Evolutionary conservation across 2,113 vertebrate genomes (phyloP).

Genomic region (Phyllostomus hastatus): DNA sequence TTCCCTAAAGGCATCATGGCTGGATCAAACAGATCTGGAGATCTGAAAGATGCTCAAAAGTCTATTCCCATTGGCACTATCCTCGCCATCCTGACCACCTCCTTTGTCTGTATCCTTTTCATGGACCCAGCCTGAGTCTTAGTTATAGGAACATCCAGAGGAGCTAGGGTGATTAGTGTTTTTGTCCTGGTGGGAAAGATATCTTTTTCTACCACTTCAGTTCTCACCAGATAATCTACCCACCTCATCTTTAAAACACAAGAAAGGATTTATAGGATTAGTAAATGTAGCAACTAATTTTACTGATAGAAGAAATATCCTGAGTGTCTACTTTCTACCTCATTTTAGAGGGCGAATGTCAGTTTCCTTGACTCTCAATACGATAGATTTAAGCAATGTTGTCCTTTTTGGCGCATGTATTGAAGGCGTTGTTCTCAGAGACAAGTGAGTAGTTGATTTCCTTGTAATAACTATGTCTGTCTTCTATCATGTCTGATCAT

Average conservation of each 20-base stretch:
- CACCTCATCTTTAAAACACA: background rate
- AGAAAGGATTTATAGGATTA: background rate
- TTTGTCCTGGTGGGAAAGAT: background rate
- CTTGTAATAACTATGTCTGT: background rate
- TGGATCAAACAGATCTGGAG: conserved; percentile 93
- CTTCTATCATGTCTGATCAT: background rate
- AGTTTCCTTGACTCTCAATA: conserved; percentile 77
- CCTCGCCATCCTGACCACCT: conserved; percentile 93
- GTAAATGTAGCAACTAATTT: conserved; percentile 3
- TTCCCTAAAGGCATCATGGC: conserved; percentile 90
- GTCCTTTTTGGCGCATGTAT: conserved; percentile 91
- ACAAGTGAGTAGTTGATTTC: conserved; percentile 86
- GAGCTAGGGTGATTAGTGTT: background rate
- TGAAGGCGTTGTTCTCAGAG: conserved; percentile 90
- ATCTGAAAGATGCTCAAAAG: conserved; percentile 93
- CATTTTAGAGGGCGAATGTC: background rate
- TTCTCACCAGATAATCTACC: background rate
- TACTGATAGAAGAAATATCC: background rate
- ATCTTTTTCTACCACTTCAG: background rate
- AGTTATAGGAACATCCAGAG: background rate
- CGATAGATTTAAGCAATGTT: conserved; percentile 89
- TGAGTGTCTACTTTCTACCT: background rate
- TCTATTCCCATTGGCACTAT: conserved; percentile 95
- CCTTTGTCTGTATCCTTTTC: conserved; percentile 93
- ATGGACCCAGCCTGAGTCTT: background rate